These are phyloP conservation scores for Columba guinea DNA, from an alignment of 2,797 vertebrate species.

Conservation along the genomic window DNA sequence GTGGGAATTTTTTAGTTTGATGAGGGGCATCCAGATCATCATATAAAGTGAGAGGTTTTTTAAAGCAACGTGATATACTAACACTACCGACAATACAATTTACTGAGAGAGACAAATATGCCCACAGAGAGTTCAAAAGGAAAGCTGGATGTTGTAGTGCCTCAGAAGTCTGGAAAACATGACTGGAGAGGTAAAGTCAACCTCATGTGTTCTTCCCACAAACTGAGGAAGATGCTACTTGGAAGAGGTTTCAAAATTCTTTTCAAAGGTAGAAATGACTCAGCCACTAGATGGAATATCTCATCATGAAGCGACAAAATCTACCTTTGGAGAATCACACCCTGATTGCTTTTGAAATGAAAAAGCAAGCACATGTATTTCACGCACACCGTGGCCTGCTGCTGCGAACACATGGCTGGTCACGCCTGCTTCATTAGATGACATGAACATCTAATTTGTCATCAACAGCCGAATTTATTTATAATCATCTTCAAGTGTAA, in stretches of 20 bases:
- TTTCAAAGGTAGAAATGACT: background rate
- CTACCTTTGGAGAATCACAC: background rate
- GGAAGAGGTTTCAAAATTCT: background rate
- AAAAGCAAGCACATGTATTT: background rate
- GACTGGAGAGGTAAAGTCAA: background rate
- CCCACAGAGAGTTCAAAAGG: background rate
- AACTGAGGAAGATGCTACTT: background rate
- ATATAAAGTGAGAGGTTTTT: background rate
- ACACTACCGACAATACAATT: background rate
- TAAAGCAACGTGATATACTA: background rate
- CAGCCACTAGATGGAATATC: background rate
- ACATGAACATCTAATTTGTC: background rate
- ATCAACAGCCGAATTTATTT: background rate
- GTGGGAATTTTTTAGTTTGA: background rate
- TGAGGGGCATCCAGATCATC: background rate
- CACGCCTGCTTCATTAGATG: slow-evolving; percentile 4
- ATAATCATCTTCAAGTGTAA: background rate
- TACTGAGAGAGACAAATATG: background rate
- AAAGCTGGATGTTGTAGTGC: background rate
- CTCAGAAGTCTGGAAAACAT: background rate
- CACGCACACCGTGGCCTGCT: background rate
- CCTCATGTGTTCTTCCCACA: background rate
- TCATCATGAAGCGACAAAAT: background rate
- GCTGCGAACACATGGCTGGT: background rate
- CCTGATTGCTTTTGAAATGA: background rate